Base-by-base conservation (phyloP, 2,888 invertebrate genomes). In the Acronicta alni region DNA sequence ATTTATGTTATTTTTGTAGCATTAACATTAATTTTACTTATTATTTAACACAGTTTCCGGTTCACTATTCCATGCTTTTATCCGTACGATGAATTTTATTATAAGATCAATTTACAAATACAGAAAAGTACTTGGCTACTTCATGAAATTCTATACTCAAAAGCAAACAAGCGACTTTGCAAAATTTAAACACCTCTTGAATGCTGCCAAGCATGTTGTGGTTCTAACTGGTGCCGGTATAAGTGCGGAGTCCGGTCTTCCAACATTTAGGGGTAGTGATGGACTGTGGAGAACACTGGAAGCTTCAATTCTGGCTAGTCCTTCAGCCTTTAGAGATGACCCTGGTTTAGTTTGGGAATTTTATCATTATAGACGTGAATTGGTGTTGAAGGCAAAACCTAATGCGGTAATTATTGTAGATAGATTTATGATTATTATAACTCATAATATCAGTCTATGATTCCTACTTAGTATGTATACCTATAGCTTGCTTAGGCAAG, bases 271-370 rank as follows among this genome's bases (percentile, higher is more conserved):
- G 66, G 98, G 98, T 14, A 95, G 96, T 16, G 97, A 97, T 15
- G 98, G 98, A 0, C 95, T 96, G 61, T 98, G 98, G 98, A 95
- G 98, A 76, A 96, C 95, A 75, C 97, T 97, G 86, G 94, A 95
- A 69, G 96, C 97, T 0, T 94, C 95, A 39, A 90, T 95, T 68
- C 88, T 97, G 45, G 97, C 96, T 0, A 96, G 96, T 14, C 97
- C 96, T 20, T 93, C 94, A 77, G 97, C 97, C 0, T 98, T 98
- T 84, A 87, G 86, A 54, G 90, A 93, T 5, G 96, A 96, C 81
- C 98, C 98, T 0, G 96, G 97, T 23, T 91, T 98, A 26, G 98
- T 98, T 26, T 98, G 98, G 98, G 98, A 98, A 87, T 98, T 98
- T 90, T 98, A 98, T 85, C 97, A 98, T 81, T 97, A 98, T 81